Base-by-base conservation (phyloP, 2,113 vertebrate genomes). In the Aepyceros melampus region DNA sequence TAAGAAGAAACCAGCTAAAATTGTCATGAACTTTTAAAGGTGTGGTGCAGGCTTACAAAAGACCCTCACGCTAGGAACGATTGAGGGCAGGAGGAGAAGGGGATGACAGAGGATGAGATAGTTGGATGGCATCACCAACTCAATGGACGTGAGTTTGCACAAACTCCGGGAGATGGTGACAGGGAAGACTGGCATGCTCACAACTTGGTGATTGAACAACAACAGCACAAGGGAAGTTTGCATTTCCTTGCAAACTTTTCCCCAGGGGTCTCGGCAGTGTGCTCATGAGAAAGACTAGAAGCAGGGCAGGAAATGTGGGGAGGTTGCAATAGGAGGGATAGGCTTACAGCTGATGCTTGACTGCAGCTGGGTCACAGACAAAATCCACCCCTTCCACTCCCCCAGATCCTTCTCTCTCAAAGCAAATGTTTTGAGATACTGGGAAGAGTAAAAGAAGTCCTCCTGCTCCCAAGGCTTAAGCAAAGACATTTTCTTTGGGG, bases 1-100 rank as follows among this genome's bases (percentile, higher is more conserved):
- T 49, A 45, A 91, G 87, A 93, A 45, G 21, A 74, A 67, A 29
- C 49, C 25, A 87, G 49, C 47, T 76, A 45, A 94, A 89, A 51
- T 7, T 15, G 15, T 3, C 45, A 40, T 25, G 17, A 16, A 33
- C 49, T 27, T 45, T 55, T 33, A 49, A 55, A 94, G 67, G 15
- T 1, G 16, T 13, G 58, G 51, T 4, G 0, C 21, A 55, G 27
- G 25, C 55, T 49, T 55, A 27, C 14, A 15, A 53, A 11, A 27
- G 43, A 14, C 23, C 36, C 71, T 76, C 36, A 25, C 1, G 0
- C 36, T 14, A 27, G 2, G 40, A 45, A 87, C 56, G 71, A 71
- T 2, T 45, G 51, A 86, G 33, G 60, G 31, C 21, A 76, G 23
- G 12, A 76, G 71, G 71, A 76, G 71, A 76, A 76, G 71, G 1